Base-by-base conservation (phyloP, 2,888 invertebrate genomes). In the Orthonevra nobilis region DNA sequence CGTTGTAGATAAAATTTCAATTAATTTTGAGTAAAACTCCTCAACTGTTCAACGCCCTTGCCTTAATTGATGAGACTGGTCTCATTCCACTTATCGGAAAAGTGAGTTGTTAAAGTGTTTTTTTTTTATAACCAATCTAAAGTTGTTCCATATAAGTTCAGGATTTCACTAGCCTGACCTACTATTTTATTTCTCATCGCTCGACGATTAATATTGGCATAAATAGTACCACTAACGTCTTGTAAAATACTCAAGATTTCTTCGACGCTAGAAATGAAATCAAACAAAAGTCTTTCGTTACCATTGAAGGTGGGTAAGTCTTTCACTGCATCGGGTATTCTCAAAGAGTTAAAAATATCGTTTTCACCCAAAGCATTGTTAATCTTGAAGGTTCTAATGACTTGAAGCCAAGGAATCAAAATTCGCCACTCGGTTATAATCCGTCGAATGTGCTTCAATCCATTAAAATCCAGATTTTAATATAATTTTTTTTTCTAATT, bases 81-180 rank as follows among this genome's bases (percentile, higher is more conserved):
- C 5, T 61, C 34, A 32, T 61, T 61, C 12, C 36, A n/a, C 42
- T 66, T 66, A 28, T 48, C 58, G 6, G 74, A 50, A 34, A 75
- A 81, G 10, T 81, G 72, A 14, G 58, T 20, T 10, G 75, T 72
- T n/a, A 81, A 23, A 44, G 77, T 82, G 20, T 12, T 32, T 38
- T 77, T 77, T 10, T 81, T 77, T 5, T 56, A 5, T 19, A 48
- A 34, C 81, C 68, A 81, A 19, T 50, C 15, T 20, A 74, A 14
- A 5, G 56, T 32, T 9, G 73, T 81, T 0, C 81, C 81, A 17
- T 81, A 81, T 15, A 74, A 52, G 38, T 70, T 82, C 4, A 82
- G 50, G 1, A 75, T 54, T 38, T 77, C 77, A 26, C 81, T 82
- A 9, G 74, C 81, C n/a, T n/a, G n/a, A n/a, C n/a, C n/a, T n/a